A percentile compares a stretch with the other conserved stretches of the same genome.
Evolutionary conservation across 2,113 vertebrate genomes (phyloP).

Genomic region (Phalacrocorax pelagicus): DNA sequence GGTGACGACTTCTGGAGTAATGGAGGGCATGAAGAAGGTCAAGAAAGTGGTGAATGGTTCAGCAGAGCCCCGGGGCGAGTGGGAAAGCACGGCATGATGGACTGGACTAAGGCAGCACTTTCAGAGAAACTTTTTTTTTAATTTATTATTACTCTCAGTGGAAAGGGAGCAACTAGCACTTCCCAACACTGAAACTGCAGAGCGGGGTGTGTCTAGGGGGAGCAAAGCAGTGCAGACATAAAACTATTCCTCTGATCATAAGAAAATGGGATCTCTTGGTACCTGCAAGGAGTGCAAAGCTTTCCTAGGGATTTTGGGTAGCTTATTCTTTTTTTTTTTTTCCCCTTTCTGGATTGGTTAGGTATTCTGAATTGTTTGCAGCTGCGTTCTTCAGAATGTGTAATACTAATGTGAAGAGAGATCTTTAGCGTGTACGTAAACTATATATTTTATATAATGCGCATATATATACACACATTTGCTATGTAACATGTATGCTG

Average conservation of each 20-base stretch:
- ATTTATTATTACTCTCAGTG: slow-evolving; percentile 56
- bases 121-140: slow-evolving; percentile 50
- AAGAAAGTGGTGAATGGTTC: slow-evolving; percentile 78
- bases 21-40: slow-evolving; percentile 80
- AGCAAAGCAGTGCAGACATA: slow-evolving; percentile 29
- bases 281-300: slow-evolving; percentile 7
- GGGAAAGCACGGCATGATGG: slow-evolving; percentile 68
- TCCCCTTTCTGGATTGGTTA: background rate
- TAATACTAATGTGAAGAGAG: background rate
- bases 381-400: background rate
- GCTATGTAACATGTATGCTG: background rate
- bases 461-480: background rate
- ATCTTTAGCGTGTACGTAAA: slow-evolving; percentile 35
- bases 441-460: slow-evolving; percentile 52
- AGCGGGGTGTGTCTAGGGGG: background rate
- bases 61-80: slow-evolving; percentile 64
- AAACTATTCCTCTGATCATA: background rate
- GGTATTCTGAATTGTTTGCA: background rate
- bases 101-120: slow-evolving; percentile 34
- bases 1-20: slow-evolving; percentile 77
- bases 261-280: slow-evolving; percentile 31
- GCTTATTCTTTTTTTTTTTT: background rate
- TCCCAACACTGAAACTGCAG: slow-evolving; percentile 37
- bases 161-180: slow-evolving; percentile 28
- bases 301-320: slow-evolving; percentile 41